phyloP scores from a whole-genome alignment of 2,888 invertebrate species.

The Ormyrus rosae region DNA sequence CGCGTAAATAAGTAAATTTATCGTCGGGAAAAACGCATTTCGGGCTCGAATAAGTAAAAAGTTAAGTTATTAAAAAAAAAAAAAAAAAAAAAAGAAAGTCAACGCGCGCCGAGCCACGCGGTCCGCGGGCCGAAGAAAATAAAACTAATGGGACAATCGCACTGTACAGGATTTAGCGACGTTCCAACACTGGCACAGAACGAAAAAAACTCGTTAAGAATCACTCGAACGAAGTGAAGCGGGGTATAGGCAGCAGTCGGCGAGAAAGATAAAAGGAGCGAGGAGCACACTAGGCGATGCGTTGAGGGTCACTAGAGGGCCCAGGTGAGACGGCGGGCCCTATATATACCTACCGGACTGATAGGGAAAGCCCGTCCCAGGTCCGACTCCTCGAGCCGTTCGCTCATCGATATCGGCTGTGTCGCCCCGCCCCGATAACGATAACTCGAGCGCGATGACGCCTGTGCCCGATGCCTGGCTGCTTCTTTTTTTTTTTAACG shows the following conservation, averaged over 20 bases:
- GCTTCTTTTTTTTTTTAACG: too few species aligned
- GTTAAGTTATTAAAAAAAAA: neutral
- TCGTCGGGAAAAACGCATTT: neutral
- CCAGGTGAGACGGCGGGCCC: constrained; percentile 64
- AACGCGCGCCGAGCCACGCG: too few species aligned
- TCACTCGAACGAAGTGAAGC: neutral
- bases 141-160: constrained; percentile 1
- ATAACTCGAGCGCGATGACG: constrained; percentile 60
- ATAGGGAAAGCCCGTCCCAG: constrained; percentile 71
- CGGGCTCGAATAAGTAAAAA: neutral
- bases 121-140: neutral
- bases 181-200: constrained; percentile 42
- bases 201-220: neutral
- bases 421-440: constrained; percentile 72
- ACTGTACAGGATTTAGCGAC: constrained; percentile 14
- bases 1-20: neutral
- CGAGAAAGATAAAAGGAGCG: neutral
- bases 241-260: neutral
- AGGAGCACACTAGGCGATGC: neutral
- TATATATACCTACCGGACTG: constrained; percentile 69
- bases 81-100: neutral
- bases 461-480: too few species aligned
- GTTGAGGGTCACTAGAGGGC: constrained; percentile 68
- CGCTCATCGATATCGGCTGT: constrained; percentile 70
- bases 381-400: constrained; percentile 58